Evolutionary conservation across 2,888 invertebrate genomes (phyloP).

Genomic region (Acrobasis consociella): DNA sequence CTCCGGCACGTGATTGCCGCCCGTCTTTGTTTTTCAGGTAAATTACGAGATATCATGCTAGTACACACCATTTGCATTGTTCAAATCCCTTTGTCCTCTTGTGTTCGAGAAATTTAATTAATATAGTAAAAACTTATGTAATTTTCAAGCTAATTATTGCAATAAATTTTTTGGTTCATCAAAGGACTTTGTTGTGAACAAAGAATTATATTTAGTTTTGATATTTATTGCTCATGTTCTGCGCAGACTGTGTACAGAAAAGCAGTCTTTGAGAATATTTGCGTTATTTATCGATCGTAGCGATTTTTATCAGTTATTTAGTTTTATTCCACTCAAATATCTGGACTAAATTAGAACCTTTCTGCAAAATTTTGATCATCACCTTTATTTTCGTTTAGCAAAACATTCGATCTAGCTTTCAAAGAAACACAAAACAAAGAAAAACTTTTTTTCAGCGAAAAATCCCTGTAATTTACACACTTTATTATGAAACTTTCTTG

Average conservation of each 20-base stretch:
- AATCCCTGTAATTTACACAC: constrained; percentile 13
- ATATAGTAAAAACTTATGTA: constrained; percentile 18
- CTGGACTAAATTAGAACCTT: too few relatives aligned
- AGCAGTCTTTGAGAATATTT: too few relatives aligned
- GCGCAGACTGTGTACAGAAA: too few relatives aligned
- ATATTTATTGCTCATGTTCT: background rate
- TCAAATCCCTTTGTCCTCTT: constrained; percentile 33
- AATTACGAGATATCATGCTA: constrained; percentile 39
- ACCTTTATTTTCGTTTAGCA: too few relatives aligned
- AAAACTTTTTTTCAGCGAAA: background rate
- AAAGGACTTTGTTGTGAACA: background rate
- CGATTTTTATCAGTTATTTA: too few relatives aligned
- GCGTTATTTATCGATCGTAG: too few relatives aligned
- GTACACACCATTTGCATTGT: constrained; percentile 32
- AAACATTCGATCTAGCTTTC: too few relatives aligned
- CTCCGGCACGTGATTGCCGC: constrained; percentile 49
- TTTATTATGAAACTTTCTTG: constrained; percentile 37
- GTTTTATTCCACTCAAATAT: too few relatives aligned
- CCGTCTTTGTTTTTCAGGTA: constrained; percentile 46
- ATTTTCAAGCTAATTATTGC: constrained; percentile 8
- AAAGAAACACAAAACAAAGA: background rate
- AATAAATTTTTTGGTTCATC: constrained; percentile 15
- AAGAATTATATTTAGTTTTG: background rate
- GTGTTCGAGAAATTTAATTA: constrained; percentile 32
- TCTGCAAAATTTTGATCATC: too few relatives aligned